Evolutionary conservation across 2,888 invertebrate species (phyloP).

Genomic region (Drosophila picticornis): DNA sequence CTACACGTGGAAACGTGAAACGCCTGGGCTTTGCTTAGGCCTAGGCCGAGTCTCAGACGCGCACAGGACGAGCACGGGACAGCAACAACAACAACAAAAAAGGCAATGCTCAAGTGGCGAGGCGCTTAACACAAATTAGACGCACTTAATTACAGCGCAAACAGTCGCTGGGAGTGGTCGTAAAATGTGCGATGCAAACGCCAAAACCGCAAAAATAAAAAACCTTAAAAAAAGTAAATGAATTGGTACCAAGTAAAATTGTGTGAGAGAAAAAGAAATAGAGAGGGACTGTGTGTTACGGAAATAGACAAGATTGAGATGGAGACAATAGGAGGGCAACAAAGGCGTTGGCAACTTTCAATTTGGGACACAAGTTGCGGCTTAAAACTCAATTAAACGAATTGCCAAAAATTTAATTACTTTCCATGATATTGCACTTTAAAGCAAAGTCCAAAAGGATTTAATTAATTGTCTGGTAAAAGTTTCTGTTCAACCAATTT

Average conservation of each 20-base stretch:
- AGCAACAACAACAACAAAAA: constrained; percentile 34
- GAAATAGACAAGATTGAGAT: constrained; percentile 13
- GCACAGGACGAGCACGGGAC: constrained; percentile 12
- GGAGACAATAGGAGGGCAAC: background rate
- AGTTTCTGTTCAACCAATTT: constrained; percentile 50
- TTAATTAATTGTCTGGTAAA: constrained; percentile 4
- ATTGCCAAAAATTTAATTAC: constrained; percentile 75
- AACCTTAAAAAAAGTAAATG: constrained; percentile 10
- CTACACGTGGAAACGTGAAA: constrained; percentile 33
- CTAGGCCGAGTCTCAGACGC: constrained; percentile 12
- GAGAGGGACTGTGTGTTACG: background rate
- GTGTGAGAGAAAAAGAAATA: background rate
- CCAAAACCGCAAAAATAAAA: constrained; percentile 43
- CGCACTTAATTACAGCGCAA: constrained; percentile 80
- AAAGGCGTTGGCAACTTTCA: constrained; percentile 41
- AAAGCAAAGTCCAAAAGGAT: constrained; percentile 16
- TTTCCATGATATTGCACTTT: constrained; percentile 49
- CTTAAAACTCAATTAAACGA: constrained; percentile 79
- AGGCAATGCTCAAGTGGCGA: constrained; percentile 69
- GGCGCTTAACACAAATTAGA: constrained; percentile 79
- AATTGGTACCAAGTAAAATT: constrained; percentile 11
- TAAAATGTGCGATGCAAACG: constrained; percentile 63
- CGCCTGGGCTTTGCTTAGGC: constrained; percentile 39
- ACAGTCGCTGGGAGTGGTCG: constrained; percentile 61
- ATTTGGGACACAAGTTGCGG: constrained; percentile 63